phyloP scores from a whole-genome alignment of 2,113 vertebrate genomes.

The Todiramphus chloris region DNA sequence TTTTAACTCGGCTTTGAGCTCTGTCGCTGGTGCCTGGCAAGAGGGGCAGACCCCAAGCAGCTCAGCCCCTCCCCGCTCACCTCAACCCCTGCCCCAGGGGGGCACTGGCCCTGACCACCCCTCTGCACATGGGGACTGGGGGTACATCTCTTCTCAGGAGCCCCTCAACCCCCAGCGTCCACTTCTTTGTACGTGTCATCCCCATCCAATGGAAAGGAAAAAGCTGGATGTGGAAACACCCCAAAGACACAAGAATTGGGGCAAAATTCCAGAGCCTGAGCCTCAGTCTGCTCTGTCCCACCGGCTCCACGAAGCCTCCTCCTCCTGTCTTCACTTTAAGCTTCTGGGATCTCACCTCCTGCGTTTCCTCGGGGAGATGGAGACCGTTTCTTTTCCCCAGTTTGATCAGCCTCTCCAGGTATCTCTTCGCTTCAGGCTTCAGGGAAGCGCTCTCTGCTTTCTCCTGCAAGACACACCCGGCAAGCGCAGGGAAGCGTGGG shows the following conservation, averaged over 20 bases:
- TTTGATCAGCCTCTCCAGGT: constrained; percentile 90
- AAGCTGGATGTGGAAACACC: not conserved
- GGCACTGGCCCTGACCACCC: not conserved
- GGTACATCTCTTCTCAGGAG: not conserved
- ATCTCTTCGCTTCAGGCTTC: constrained; percentile 81
- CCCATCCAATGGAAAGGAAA: not conserved
- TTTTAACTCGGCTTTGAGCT: not conserved
- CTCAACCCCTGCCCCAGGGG: not conserved
- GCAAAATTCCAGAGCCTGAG: not conserved
- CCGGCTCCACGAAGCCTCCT: not conserved
- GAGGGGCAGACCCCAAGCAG: not conserved
- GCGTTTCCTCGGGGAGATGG: constrained; percentile 85
- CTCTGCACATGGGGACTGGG: not conserved
- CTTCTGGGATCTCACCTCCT: constrained; percentile 75
- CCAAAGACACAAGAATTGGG: rapidly evolving
- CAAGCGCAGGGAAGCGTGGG: not conserved
- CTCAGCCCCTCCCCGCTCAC: not conserved
- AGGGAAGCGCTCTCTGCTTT: constrained; percentile 73
- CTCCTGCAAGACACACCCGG: constrained; percentile 66
- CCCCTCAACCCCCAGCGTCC: rapidly evolving
- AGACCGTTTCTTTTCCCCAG: constrained; percentile 90
- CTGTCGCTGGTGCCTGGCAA: rapidly evolving
- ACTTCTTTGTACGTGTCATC: rapidly evolving
- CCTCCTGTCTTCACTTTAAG: rapidly evolving
- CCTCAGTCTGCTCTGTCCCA: not conserved